Percentiles rank a stretch among this genome's conserved stretches.
phyloP scores from a whole-genome alignment of 2,888 invertebrate genomes.

The Actias luna region DNA sequence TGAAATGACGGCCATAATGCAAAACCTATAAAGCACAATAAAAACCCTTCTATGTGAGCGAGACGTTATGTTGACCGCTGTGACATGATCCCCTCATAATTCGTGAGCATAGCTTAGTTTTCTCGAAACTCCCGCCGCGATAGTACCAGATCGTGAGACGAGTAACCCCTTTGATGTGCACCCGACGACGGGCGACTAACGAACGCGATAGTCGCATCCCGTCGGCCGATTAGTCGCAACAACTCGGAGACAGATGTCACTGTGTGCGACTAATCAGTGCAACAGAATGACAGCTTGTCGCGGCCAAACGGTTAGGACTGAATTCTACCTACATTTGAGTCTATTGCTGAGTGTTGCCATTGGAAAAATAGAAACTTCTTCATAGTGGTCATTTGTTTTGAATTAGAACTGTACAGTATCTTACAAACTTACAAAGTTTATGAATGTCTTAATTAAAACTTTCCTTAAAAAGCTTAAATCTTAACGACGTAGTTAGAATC shows the following conservation, averaged over 20 bases:
- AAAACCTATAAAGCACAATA: background rate
- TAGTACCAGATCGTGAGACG: slow-evolving; percentile 67
- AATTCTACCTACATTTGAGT: slow-evolving; percentile 6
- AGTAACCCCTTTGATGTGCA: slow-evolving; percentile 63
- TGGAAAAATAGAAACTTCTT: background rate
- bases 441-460: no score
- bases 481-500: no score
- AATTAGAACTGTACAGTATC: no score
- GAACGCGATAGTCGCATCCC: slow-evolving; percentile 39
- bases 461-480: no score
- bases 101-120: slow-evolving; percentile 65
- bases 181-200: slow-evolving; percentile 63
- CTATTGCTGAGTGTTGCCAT: background rate
- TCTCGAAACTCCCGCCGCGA: slow-evolving; percentile 69
- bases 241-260: slow-evolving; percentile 49
- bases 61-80: slow-evolving; percentile 37
- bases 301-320: slow-evolving; percentile 4
- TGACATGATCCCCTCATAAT: slow-evolving; percentile 34
- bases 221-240: slow-evolving; percentile 43
- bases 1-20: no score
- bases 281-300: slow-evolving; percentile 6
- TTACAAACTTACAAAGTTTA: no score
- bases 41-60: background rate
- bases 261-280: slow-evolving; percentile 48
- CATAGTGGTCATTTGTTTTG: no score